Conservation (phyloP, 2,888 invertebrate species). For the Trachelus tabidus region DNA sequence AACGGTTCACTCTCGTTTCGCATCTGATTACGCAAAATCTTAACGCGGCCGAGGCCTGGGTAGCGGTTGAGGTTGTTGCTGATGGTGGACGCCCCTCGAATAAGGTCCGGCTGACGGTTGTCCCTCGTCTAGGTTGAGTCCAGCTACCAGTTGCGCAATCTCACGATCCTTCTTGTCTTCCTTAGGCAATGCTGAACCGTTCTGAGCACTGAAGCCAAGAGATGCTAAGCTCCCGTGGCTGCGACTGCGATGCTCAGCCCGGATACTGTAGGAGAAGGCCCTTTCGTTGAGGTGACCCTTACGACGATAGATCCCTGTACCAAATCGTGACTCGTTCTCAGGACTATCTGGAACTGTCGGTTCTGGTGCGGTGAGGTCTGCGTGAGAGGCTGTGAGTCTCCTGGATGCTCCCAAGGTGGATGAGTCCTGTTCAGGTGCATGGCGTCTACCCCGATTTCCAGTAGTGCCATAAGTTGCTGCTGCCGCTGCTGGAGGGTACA, state of each 20-base stretch:
- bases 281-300: slow-evolving; percentile 93
- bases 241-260: slow-evolving; percentile 92
- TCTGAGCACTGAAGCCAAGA: slow-evolving; percentile 86
- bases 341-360: slow-evolving; percentile 48
- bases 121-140: slow-evolving; percentile 82
- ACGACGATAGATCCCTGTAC: slow-evolving; percentile 89
- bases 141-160: slow-evolving; percentile 94
- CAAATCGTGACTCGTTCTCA: slow-evolving; percentile 72
- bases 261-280: slow-evolving; percentile 93
- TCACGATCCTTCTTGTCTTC: slow-evolving; percentile 85
- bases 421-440: slow-evolving; percentile 37
- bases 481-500: slow-evolving; percentile 64
- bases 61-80: slow-evolving; percentile 56
- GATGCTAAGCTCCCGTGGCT: slow-evolving; percentile 93
- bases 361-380: slow-evolving; percentile 53
- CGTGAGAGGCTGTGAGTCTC: slow-evolving; percentile 57
- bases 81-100: slow-evolving; percentile 67
- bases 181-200: slow-evolving; percentile 54
- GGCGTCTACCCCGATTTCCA: slow-evolving; percentile 63
- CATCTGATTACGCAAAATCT: slow-evolving; percentile 7
- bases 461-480: slow-evolving; percentile 70
- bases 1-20: slow-evolving; percentile 2
- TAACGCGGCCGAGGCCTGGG: slow-evolving; percentile 63
- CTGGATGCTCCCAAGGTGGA: slow-evolving; percentile 52
- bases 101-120: slow-evolving; percentile 75